These are phyloP conservation scores for Sebastes kiyomatsui DNA, from an alignment of 2,797 vertebrate genomes.

Conservation along the genomic window DNA sequence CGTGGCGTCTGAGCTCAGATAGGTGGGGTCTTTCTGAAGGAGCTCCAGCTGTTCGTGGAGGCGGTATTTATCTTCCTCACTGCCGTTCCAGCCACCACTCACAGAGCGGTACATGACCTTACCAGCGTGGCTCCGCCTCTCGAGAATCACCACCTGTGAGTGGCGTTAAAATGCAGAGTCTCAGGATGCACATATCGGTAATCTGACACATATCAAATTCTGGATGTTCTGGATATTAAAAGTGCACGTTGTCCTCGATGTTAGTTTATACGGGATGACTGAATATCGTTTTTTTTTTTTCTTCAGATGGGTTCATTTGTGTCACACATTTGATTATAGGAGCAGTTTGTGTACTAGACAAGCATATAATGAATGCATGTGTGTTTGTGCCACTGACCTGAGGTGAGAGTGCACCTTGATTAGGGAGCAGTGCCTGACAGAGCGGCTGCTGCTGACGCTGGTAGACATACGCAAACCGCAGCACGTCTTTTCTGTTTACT, in stretches of 20 bases:
- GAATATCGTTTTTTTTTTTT: not conserved
- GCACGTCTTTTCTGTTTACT: slow-evolving; percentile 88
- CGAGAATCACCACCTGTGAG: slow-evolving; percentile 91
- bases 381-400: slow-evolving; percentile 69
- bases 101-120: slow-evolving; percentile 87
- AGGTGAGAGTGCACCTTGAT: slow-evolving; percentile 71
- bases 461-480: slow-evolving; percentile 92
- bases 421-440: slow-evolving; percentile 83
- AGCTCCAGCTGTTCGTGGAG: slow-evolving; percentile 91
- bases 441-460: slow-evolving; percentile 88
- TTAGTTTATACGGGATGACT: not conserved
- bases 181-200: not conserved
- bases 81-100: slow-evolving; percentile 91
- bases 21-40: slow-evolving; percentile 88
- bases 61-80: slow-evolving; percentile 86
- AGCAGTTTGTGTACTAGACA: not conserved
- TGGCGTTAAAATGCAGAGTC: not conserved
- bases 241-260: not conserved
- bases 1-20: slow-evolving; percentile 86
- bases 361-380: not conserved
- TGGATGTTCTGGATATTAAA: not conserved
- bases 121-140: slow-evolving; percentile 88
- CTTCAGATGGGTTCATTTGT: not conserved
- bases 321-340: not conserved
- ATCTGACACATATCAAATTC: slow-evolving; percentile 30